Percentiles rank a stretch among this genome's conserved stretches.
phyloP scores from a whole-genome alignment of 2,797 vertebrate species.

The Chromis chromis region DNA sequence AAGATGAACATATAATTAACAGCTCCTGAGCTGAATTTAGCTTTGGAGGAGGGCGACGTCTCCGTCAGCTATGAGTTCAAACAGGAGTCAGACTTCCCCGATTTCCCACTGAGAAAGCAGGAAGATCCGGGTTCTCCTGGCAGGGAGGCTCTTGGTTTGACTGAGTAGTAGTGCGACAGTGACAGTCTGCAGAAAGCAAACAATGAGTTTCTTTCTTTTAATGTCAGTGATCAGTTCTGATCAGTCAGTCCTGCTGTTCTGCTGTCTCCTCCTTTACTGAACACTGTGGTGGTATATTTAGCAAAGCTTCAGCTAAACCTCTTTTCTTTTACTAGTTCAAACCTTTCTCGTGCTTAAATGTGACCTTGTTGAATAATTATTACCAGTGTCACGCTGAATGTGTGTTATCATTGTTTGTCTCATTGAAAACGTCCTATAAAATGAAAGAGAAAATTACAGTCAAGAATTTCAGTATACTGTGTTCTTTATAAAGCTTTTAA shows the following conservation, averaged over 20 bases:
- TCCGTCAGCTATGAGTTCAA: constrained; percentile 25
- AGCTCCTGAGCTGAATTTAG: constrained; percentile 19
- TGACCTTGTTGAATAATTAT: neutral
- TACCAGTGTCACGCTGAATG: too few relatives aligned
- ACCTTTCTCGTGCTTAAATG: too few relatives aligned
- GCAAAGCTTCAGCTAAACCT: neutral
- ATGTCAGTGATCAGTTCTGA: constrained; percentile 2
- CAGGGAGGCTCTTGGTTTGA: neutral
- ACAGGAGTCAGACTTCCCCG: constrained; percentile 9
- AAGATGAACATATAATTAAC: constrained; percentile 26
- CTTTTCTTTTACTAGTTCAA: neutral
- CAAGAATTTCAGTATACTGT: too few relatives aligned
- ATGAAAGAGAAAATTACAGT: too few relatives aligned
- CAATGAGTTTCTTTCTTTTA: neutral
- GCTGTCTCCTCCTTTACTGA: neutral
- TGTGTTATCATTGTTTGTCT: too few relatives aligned
- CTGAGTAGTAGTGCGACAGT: too few relatives aligned
- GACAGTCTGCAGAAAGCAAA: neutral
- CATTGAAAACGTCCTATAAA: neutral
- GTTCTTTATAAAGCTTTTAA: too few relatives aligned
- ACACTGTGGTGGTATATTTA: neutral
- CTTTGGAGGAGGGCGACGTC: neutral
- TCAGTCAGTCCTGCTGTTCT: neutral
- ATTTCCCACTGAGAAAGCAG: neutral
- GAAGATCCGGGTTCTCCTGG: constrained; percentile 7